Base-by-base conservation (phyloP, 2,797 vertebrate genomes). In the Petrocephalus sullivani region DNA sequence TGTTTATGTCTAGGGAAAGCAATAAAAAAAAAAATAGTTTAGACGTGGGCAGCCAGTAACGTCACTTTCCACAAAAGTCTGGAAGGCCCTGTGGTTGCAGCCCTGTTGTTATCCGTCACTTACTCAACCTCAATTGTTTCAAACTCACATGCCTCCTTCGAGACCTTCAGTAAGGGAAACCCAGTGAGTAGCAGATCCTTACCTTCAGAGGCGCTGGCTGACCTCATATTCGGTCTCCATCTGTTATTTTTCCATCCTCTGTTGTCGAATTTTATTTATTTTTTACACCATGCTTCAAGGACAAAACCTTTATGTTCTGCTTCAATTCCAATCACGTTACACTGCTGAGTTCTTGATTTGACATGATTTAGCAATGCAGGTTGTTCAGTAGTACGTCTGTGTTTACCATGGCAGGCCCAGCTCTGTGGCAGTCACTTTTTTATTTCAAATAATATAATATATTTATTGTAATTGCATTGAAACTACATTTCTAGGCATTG, bases 1-100 rank as follows among this genome's bases (percentile, higher is more conserved):
- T n/a, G 81, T 67, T 37, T 87, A 58, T 60, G 58, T 64, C 57
- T 21, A 37, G 58, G 86, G 58, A 81, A 87, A 67, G 57, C 41
- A 67, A 86, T 49, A 64, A 49, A 60, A 64, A 53, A 28, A 21
- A 67, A 8, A 67, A 51, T 28, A 67, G 60, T 60, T 41, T 51
- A 41, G 58, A 51, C 19, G 16, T 14, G 14, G 54, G 54, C 56
- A 37, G 56, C 28, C 33, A 56, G 85, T 60, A 16, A 58, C 6
- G 14, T 58, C 56, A 57, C 84, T 60, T 86, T 46, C 57, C 28
- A 28, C 57, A 58, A 7, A 86, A 41, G 56, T 41, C 56, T 28
- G 54, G 85, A 41, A 37, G 19, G 85, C 57, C 28, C 56, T 57
- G 21, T 41, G 56, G 54, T 60, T 46, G 57, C 61, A 37, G 85